Evolutionary conservation across 2,797 vertebrate genomes (phyloP).

Genomic region (Lates japonicus): DNA sequence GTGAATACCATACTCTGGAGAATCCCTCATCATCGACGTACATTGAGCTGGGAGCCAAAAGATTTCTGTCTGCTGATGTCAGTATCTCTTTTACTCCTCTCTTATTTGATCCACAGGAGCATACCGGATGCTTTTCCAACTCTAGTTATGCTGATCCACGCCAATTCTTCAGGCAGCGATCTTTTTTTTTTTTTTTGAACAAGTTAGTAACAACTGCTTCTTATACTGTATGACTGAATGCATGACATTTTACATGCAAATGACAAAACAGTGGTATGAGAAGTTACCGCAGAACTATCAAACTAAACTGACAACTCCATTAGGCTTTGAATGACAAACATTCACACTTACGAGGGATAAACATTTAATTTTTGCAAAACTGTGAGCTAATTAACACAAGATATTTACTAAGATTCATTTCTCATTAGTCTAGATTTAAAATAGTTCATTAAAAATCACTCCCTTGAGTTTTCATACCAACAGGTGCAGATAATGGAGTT

Average conservation of each 20-base stretch:
- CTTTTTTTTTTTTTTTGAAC: conserved; percentile 19
- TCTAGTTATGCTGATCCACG: conserved; percentile 26
- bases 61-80: conserved; percentile 52
- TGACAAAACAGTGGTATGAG: conserved; percentile 31
- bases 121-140: conserved; percentile 14
- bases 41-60: conserved; percentile 41
- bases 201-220: conserved; percentile 24
- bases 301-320: conserved; percentile 12
- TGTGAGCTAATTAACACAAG: not conserved
- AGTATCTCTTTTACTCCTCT: conserved; percentile 38
- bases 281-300: conserved; percentile 11
- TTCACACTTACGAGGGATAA: not conserved
- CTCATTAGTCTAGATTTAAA: not conserved
- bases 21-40: conserved; percentile 39
- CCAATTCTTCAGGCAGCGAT: conserved; percentile 3
- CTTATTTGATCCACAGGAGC: conserved; percentile 18
- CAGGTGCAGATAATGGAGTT: not conserved
- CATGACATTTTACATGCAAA: conserved; percentile 29
- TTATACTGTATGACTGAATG: conserved; percentile 32
- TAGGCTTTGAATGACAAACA: conserved; percentile 42
- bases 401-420: not conserved
- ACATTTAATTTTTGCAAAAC: not conserved
- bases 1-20: conserved; percentile 41
- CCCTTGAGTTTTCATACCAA: not conserved
- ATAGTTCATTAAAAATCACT: not conserved